A percentile compares a stretch with the other conserved stretches of the same genome.
These are phyloP conservation scores for Oceanites oceanicus DNA, from an alignment of 2,113 vertebrate genomes.

Conservation along the genomic window DNA sequence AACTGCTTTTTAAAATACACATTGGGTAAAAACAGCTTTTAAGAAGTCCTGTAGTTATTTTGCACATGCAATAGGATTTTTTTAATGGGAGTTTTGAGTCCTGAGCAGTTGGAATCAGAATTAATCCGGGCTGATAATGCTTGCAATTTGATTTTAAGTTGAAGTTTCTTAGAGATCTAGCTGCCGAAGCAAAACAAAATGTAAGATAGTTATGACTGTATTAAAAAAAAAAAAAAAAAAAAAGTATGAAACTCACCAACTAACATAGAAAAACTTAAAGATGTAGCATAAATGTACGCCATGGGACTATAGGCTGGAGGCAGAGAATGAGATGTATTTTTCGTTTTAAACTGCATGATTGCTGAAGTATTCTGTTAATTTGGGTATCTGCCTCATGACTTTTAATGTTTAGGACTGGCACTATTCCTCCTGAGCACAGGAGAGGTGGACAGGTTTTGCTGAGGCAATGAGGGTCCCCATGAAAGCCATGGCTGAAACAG, in stretches of 20 bases:
- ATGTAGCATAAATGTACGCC: accelerated
- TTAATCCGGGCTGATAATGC: neutral
- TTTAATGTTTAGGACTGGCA: neutral
- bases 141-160: neutral
- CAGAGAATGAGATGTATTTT: neutral
- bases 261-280: neutral
- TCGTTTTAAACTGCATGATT: neutral
- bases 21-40: neutral
- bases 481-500: neutral
- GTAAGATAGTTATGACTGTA: neutral
- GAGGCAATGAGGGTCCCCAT: neutral
- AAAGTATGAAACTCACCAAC: neutral
- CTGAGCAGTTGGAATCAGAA: neutral
- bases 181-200: neutral
- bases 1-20: neutral
- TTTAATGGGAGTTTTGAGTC: neutral
- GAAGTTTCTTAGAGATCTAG: neutral
- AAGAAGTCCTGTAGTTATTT: neutral
- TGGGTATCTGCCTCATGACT: neutral
- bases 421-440: neutral
- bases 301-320: neutral
- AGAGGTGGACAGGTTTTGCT: neutral
- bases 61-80: neutral
- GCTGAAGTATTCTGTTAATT: neutral
- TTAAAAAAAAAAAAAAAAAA: neutral